phyloP scores from a whole-genome alignment of 2,797 vertebrate genomes.

The Poeciliopsis paucimaculata region DNA sequence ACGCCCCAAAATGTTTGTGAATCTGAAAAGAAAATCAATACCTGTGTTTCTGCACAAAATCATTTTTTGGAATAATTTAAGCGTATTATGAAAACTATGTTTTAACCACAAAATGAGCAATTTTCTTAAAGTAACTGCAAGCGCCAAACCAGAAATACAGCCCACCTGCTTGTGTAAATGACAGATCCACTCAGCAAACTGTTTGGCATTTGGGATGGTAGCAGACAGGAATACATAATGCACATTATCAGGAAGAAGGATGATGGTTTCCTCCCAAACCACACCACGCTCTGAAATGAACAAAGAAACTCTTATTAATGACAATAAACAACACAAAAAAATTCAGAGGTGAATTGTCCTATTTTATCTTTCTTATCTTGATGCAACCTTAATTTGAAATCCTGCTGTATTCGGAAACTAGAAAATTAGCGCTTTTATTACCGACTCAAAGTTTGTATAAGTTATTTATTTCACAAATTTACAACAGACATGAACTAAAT shows the following conservation, averaged over 20 bases:
- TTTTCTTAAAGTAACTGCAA: background rate
- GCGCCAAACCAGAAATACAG: background rate
- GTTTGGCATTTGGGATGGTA: conserved; percentile 96
- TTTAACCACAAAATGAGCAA: background rate
- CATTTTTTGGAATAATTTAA: no score
- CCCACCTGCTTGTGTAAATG: conserved; percentile 94
- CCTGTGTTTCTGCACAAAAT: background rate
- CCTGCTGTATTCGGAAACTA: background rate
- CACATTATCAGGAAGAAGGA: conserved; percentile 97
- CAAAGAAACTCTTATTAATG: background rate
- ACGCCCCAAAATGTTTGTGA: background rate
- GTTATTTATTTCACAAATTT: no score
- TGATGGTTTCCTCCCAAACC: conserved; percentile 99
- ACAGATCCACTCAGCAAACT: conserved; percentile 99
- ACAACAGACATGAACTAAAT: background rate
- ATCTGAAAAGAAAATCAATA: background rate
- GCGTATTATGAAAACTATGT: background rate
- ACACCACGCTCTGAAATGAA: conserved; percentile 91
- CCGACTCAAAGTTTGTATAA: no score
- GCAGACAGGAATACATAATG: conserved; percentile 98
- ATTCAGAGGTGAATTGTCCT: background rate
- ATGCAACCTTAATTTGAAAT: background rate
- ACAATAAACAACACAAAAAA: background rate
- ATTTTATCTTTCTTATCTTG: background rate
- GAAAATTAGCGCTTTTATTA: background rate